These are phyloP conservation scores for Pachliopta kotzebuea DNA, from an alignment of 2,888 invertebrate species.

Conservation along the genomic window DNA sequence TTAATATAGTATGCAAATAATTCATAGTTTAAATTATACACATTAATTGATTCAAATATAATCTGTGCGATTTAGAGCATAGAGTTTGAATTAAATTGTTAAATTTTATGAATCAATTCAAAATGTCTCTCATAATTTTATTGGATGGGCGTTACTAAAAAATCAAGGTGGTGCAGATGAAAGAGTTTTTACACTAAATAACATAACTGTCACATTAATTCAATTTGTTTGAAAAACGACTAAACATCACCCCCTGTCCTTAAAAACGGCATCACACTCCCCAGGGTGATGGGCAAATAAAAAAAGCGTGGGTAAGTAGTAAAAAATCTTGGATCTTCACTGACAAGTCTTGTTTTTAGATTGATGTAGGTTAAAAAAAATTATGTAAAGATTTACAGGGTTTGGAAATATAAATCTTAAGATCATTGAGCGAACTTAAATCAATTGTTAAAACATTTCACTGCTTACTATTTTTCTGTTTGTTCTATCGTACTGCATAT, in stretches of 20 bases:
- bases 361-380: constrained; percentile 18
- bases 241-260: constrained; percentile 61
- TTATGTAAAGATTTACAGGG: not conserved
- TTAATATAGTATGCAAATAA: too few relatives aligned
- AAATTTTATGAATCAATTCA: constrained; percentile 27
- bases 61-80: not conserved
- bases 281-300: constrained; percentile 44
- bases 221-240: constrained; percentile 42
- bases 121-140: constrained; percentile 45
- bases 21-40: not conserved
- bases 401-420: too few relatives aligned
- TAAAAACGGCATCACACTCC: constrained; percentile 47
- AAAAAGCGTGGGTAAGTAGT: constrained; percentile 64
- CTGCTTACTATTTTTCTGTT: too few relatives aligned
- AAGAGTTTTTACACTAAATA: constrained; percentile 48
- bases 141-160: constrained; percentile 59
- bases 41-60: constrained; percentile 1
- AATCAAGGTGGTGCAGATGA: constrained; percentile 42
- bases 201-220: constrained; percentile 64
- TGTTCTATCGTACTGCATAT: too few relatives aligned
- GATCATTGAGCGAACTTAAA: too few relatives aligned
- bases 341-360: constrained; percentile 19
- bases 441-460: too few relatives aligned
- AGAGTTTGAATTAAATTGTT: constrained; percentile 6
- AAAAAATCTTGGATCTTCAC: constrained; percentile 33